Evolutionary conservation across 1,140 invertebrate genomes (phyloP), one percentile per base, ranked within the genome.

Genomic region (Diabrotica undecimpunctata): DNA sequence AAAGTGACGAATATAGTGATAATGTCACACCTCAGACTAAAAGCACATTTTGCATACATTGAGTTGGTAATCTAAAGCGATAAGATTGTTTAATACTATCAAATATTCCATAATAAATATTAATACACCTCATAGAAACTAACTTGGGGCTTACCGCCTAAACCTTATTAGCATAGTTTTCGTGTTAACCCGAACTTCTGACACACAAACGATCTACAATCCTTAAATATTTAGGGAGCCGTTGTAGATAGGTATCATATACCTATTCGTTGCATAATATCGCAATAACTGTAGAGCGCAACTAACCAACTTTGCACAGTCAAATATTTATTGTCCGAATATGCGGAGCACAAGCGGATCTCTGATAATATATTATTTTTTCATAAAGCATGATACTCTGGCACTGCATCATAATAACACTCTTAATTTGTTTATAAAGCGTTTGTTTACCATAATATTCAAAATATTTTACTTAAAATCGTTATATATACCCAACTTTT

Each of bases 171-270:
- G 25, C 55, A 57, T 57, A 57, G 55, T 57, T 57, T 57, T 57
- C 55, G 55, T 57, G 55, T 57, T 57, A 57, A 57, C 55, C 55
- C 25, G 36, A 57, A 57, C 25, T 57, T 57, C 55, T 57, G 55
- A 57, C 55, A 57, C 36, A 57, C 55, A 57, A 37, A 57, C 55
- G 55, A 57, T 57, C 55, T 57, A 38, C 55, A 57, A 57, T 57
- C 55, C 55, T 57, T 57, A 57, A 57, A 57, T 57, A 57, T 57
- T 57, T 57, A 57, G 55, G n/a, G 41, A 38, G 55, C 37, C 25
- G 55, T 25, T 57, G 55, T 36, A 57, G 55, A 57, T 57, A 57
- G 55, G 36, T 57, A 57, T 57, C 55, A 46, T 46, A 46, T 46
- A 46, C 41, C 8, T 46, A 46, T 46, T n/a, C 37, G 55, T 57